Base-by-base conservation (phyloP, 1,140 invertebrate genomes). In the Lepeophtheirus salmonis region DNA sequence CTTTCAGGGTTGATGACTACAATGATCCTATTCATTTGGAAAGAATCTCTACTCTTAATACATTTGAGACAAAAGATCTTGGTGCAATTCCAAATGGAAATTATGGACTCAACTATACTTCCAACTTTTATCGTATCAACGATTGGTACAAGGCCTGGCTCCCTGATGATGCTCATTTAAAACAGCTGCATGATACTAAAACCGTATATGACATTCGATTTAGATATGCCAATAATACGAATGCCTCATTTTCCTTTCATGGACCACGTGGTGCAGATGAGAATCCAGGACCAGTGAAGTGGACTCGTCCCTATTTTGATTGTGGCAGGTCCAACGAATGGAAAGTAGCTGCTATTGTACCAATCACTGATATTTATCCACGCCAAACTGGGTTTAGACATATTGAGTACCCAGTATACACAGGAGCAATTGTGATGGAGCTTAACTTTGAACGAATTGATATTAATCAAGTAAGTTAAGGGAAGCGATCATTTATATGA, bases 331-430 rank as follows among this genome's bases (percentile, higher is more conserved):
- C 90, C 0, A 94, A 97, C 73, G 86, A 90, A 70, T 97, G 94
- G 94, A 73, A 96, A 12, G 83, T 96, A 1, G 85, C 81, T 56
- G 92, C 90, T 24, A 83, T 91, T 4, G 83, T 89, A 57, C 92
- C 92, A 1, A 84, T 97, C 54, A 87, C 87, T 52, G 94, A 97
- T 71, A 89, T 94, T 59, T 94, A 88, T 74, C 90, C 91, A 3
- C 74, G 92, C 50, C 92, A 97, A 69, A 92, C 89, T 10, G 81
- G 84, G 64, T 97, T 87, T 70, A 78, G 89, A 66, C 92, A 97
- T 71, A 82, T 97, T 68, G 87, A 95, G 77, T 91, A 90, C 72
- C 89, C 90, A 24, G 91, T 82, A 83, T 94, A 95, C 68, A 91
- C 91, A 1, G 92, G 86, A 21, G 82, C 85, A 52, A 79, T 86